A percentile compares a stretch with the other conserved stretches of the same genome.
Evolutionary conservation across 2,113 vertebrate genomes (phyloP).

Genomic region (Vidua macroura): DNA sequence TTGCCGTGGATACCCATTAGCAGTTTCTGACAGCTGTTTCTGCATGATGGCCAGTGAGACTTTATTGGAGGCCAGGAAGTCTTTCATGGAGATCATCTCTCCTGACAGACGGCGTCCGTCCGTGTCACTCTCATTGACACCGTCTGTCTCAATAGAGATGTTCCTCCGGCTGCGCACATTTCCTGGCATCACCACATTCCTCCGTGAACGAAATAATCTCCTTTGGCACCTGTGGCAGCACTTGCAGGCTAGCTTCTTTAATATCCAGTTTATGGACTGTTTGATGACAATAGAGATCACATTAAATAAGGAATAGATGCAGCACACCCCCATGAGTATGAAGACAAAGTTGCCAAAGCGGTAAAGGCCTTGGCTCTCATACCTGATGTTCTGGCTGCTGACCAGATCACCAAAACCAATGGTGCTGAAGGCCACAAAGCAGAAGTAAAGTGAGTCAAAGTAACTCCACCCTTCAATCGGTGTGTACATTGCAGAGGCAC

Average conservation of each 20-base stretch:
- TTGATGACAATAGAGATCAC: constrained; percentile 98
- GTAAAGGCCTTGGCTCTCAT: constrained; percentile 84
- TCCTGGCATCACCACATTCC: constrained; percentile 87
- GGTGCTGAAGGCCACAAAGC: constrained; percentile 97
- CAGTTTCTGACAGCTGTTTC: constrained; percentile 91
- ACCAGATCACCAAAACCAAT: constrained; percentile 98
- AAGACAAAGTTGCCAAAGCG: constrained; percentile 90
- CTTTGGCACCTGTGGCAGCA: constrained; percentile 79
- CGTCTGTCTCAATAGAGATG: constrained; percentile 87
- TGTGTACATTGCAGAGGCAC: constrained; percentile 92
- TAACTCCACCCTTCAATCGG: constrained; percentile 92
- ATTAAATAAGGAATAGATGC: constrained; percentile 97
- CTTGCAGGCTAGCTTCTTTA: constrained; percentile 78
- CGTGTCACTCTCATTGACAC: constrained; percentile 85
- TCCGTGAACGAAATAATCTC: constrained; percentile 73
- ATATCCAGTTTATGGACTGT: constrained; percentile 94
- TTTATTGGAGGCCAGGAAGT: constrained; percentile 91
- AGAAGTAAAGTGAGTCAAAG: constrained; percentile 96
- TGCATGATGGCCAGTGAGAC: constrained; percentile 93
- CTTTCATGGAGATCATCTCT: constrained; percentile 96
- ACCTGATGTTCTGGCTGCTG: constrained; percentile 87
- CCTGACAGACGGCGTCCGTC: constrained; percentile 89
- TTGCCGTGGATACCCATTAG: constrained; percentile 83
- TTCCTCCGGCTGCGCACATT: constrained; percentile 75
- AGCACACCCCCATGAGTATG: constrained; percentile 94